Evolutionary conservation across 2,113 vertebrate species (phyloP).

Genomic region (Lamprotornis superbus): DNA sequence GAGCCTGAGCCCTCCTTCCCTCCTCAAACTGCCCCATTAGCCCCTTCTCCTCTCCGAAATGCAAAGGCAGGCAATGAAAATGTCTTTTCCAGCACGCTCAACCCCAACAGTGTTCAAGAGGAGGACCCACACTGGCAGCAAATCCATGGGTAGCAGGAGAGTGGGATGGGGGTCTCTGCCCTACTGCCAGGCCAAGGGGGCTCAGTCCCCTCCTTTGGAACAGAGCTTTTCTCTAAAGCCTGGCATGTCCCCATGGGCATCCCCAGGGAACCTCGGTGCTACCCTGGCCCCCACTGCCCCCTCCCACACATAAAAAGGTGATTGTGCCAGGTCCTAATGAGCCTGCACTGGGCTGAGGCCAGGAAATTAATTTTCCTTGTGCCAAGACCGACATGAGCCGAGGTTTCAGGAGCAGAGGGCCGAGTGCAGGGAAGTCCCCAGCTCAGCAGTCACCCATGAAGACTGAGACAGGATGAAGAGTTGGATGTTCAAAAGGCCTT

Average conservation of each 20-base stretch:
- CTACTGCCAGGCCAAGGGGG: background rate
- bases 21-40: background rate
- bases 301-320: rapidly evolving
- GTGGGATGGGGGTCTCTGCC: background rate
- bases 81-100: rapidly evolving
- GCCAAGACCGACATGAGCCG: background rate
- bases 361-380: background rate
- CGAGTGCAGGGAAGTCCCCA: background rate
- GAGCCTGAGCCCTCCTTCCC: background rate
- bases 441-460: background rate
- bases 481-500: background rate
- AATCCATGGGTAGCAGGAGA: background rate
- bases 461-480: background rate
- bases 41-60: background rate
- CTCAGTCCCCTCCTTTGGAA: background rate
- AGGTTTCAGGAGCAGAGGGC: background rate
- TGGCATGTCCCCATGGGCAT: background rate
- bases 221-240: background rate
- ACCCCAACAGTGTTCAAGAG: background rate
- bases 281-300: background rate
- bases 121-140: background rate
- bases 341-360: background rate
- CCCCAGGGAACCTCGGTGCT: background rate
- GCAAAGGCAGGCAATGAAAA: background rate
- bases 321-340: background rate